phyloP scores from a whole-genome alignment of 2,797 vertebrate genomes.

The Poeciliopsis gracilis region DNA sequence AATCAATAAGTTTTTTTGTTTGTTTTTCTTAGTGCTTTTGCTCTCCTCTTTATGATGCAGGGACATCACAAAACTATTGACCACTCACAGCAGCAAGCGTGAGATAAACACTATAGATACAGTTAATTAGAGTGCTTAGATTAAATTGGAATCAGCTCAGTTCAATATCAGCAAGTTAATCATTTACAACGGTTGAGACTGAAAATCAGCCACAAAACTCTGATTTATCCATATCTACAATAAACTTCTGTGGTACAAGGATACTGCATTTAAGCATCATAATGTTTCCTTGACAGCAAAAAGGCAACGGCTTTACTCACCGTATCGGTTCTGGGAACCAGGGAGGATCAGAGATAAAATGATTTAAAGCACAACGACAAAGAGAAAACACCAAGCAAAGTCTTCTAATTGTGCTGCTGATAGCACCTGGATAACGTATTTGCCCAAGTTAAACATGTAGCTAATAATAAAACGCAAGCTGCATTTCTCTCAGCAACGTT shows the following conservation, averaged over 20 bases:
- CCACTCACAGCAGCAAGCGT: neutral
- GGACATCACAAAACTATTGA: neutral
- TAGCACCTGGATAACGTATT: neutral
- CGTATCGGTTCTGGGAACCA: neutral
- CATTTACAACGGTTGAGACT: neutral
- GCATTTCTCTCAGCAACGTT: neutral
- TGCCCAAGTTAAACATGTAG: neutral
- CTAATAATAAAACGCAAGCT: no score
- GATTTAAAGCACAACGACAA: neutral
- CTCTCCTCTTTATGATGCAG: no score
- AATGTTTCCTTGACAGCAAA: neutral
- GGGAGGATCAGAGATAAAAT: neutral
- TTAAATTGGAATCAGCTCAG: neutral
- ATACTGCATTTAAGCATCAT: neutral
- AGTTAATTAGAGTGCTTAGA: neutral
- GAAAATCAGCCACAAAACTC: neutral
- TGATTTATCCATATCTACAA: neutral
- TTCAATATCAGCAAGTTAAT: neutral
- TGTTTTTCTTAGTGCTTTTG: neutral
- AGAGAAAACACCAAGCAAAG: neutral
- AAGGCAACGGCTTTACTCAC: neutral
- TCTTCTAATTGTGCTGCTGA: neutral
- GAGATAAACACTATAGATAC: neutral
- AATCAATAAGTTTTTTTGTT: neutral
- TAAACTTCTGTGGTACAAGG: neutral